phyloP scores from a whole-genome alignment of 2,113 vertebrate species.

The Channa argus region DNA sequence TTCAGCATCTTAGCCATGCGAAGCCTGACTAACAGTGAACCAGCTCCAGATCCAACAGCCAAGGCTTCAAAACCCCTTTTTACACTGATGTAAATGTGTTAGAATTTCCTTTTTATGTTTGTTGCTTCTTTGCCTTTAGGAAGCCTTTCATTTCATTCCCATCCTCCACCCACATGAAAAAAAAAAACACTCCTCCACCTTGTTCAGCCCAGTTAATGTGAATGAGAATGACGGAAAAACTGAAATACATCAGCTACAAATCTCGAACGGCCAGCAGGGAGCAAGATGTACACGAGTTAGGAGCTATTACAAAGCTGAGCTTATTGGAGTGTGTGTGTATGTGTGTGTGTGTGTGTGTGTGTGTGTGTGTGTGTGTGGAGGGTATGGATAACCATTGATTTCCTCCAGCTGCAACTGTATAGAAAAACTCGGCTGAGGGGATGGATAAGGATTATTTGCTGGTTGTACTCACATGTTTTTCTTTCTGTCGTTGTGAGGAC shows the following conservation, averaged over 20 bases:
- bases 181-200: neutral
- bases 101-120: too few relatives aligned
- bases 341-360: conserved; percentile 1
- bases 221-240: neutral
- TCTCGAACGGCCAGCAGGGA: conserved; percentile 10
- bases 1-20: too few relatives aligned
- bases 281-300: conserved; percentile 10
- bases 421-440: conserved; percentile 58
- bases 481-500: too few relatives aligned
- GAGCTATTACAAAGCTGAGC: conserved; percentile 8
- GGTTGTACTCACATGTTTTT: too few relatives aligned
- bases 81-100: too few relatives aligned
- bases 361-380: neutral
- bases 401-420: conserved; percentile 31
- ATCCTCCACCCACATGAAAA: too few relatives aligned
- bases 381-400: conserved; percentile 42
- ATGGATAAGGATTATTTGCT: conserved; percentile 64
- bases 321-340: conserved; percentile 7
- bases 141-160: too few relatives aligned
- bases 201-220: neutral
- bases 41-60: too few relatives aligned
- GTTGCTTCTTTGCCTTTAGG: too few relatives aligned
- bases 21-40: too few relatives aligned
- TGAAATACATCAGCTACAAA: conserved; percentile 34
- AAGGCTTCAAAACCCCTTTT: too few relatives aligned